Percentiles rank a stretch among this genome's conserved stretches.
Conservation (phyloP, 2,113 vertebrate genomes). For the Solenodon paradoxus region DNA sequence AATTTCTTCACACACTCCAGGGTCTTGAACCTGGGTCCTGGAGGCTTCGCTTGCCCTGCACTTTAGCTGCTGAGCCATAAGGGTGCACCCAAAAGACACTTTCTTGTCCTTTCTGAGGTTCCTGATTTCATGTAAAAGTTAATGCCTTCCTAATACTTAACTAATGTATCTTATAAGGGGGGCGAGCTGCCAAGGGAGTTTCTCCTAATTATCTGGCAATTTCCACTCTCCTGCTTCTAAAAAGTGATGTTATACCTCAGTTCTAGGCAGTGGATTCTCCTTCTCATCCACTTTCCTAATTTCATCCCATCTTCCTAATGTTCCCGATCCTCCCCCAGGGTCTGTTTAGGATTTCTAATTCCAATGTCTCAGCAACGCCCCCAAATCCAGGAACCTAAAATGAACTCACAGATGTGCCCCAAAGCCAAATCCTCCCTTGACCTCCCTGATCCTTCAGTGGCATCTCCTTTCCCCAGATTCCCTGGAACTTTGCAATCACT, state of each 20-base stretch:
- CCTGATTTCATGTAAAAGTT: neutral
- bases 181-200: neutral
- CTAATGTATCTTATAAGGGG: neutral
- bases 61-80: too few species aligned
- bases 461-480: neutral
- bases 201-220: neutral
- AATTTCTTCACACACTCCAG: too few species aligned
- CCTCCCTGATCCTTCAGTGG: neutral
- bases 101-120: neutral
- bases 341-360: neutral
- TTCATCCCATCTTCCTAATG: neutral
- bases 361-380: neutral
- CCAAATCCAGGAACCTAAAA: neutral
- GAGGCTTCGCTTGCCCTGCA: too few species aligned
- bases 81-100: too few species aligned
- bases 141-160: neutral
- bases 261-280: too few species aligned
- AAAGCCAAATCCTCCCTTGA: neutral
- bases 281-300: neutral
- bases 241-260: fast-evolving
- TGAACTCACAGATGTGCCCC: neutral
- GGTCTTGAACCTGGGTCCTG: neutral
- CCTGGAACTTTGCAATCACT: neutral
- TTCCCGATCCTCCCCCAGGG: neutral
- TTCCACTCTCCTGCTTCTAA: neutral